Conservation (phyloP, 1,140 invertebrate genomes). For the Pectinophora gossypiella region DNA sequence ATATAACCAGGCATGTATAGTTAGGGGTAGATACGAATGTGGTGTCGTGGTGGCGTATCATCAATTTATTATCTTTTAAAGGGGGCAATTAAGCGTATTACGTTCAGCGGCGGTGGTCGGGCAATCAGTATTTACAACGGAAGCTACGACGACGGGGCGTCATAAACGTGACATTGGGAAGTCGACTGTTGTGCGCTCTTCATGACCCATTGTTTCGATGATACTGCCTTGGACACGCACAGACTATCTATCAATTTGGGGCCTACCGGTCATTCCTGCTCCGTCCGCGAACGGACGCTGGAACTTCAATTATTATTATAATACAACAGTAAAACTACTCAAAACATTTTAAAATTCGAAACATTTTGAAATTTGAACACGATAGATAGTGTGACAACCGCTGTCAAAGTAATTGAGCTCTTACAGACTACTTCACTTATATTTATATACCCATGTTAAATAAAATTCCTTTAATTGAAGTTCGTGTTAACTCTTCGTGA, state of each 20-base stretch:
- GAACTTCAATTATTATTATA: not conserved
- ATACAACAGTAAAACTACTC: not conserved
- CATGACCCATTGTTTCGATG: slow-evolving; percentile 57
- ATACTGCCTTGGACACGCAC: slow-evolving; percentile 47
- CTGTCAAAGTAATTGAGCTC: no score
- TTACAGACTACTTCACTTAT: no score
- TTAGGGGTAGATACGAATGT: no score
- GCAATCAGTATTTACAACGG: slow-evolving; percentile 55
- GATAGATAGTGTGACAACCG: no score
- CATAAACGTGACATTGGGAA: slow-evolving; percentile 49
- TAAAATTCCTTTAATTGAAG: slow-evolving; percentile 54
- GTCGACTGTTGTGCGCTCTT: slow-evolving; percentile 30
- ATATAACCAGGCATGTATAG: no score
- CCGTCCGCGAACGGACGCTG: slow-evolving; percentile 18
- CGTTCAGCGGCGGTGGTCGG: slow-evolving; percentile 29
- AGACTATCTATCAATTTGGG: slow-evolving; percentile 44
- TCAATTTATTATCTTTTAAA: slow-evolving; percentile 56
- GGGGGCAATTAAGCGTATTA: slow-evolving; percentile 55
- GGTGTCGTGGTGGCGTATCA: no score
- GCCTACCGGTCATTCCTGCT: slow-evolving; percentile 37
- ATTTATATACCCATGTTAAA: slow-evolving; percentile 31
- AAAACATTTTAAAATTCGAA: no score
- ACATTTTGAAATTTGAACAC: no score
- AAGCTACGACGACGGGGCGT: slow-evolving; percentile 29
- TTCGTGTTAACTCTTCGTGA: slow-evolving; percentile 46